Conservation (phyloP, 2,113 vertebrate species). For the Saccopteryx bilineata region DNA sequence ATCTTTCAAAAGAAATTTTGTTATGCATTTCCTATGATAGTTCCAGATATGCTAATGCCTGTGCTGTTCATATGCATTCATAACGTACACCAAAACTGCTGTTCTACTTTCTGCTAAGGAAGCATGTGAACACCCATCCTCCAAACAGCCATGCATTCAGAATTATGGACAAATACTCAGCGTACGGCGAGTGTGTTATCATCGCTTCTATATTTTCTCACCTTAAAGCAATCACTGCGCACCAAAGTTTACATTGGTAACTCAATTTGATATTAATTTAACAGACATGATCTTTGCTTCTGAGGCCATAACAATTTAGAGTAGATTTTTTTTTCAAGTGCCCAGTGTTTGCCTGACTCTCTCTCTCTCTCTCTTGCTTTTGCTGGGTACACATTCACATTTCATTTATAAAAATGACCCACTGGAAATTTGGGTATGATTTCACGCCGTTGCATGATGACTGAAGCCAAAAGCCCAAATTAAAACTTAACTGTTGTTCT, state of each 20-base stretch:
- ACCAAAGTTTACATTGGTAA: background rate
- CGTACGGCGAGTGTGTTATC: background rate
- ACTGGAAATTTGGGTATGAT: background rate
- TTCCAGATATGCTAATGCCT: constrained; percentile 78
- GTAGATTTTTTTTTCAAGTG: constrained; percentile 87
- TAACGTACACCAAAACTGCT: constrained; percentile 47
- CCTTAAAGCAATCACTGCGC: background rate
- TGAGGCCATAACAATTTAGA: background rate
- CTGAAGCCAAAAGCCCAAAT: background rate
- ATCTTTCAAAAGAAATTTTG: constrained; percentile 74
- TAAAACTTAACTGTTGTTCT: background rate
- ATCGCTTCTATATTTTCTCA: background rate
- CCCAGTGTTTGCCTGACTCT: background rate
- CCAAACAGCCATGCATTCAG: constrained; percentile 53
- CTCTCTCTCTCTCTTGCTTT: constrained; percentile 12
- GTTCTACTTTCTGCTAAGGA: constrained; percentile 69
- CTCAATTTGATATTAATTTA: background rate
- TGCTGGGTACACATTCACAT: background rate
- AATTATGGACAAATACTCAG: constrained; percentile 40
- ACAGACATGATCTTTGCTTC: constrained; percentile 26
- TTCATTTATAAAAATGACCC: constrained; percentile 30
- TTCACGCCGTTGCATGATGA: background rate
- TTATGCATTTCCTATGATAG: constrained; percentile 67
- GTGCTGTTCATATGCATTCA: constrained; percentile 75
- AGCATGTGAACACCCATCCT: constrained; percentile 60